Conservation (phyloP, 2,888 invertebrate species). For the Alcis repandata region DNA sequence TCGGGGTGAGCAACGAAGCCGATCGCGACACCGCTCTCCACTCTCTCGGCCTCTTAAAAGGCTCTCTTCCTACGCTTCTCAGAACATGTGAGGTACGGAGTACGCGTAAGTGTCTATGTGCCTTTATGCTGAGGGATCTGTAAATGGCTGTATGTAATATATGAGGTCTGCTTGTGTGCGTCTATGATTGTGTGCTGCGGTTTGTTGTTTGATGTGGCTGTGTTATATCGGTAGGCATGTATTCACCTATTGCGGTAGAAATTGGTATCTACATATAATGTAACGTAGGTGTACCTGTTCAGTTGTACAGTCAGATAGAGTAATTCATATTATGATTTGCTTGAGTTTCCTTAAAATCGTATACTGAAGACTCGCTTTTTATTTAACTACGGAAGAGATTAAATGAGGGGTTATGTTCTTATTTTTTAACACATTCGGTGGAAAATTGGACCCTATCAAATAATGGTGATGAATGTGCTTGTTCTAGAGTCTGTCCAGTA, state of each 20-base stretch:
- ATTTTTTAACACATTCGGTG: too few relatives aligned
- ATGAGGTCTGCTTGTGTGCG: conserved; percentile 41
- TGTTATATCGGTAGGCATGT: conserved; percentile 7
- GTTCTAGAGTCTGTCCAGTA: too few relatives aligned
- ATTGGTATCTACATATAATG: background rate
- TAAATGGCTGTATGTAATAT: conserved; percentile 61
- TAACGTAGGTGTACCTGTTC: too few relatives aligned
- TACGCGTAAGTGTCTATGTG: conserved; percentile 74
- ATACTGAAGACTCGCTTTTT: too few relatives aligned
- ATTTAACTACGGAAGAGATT: too few relatives aligned
- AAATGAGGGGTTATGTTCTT: too few relatives aligned
- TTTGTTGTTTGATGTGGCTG: conserved; percentile 32
- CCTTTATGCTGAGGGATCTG: conserved; percentile 60
- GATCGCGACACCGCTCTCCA: conserved; percentile 85
- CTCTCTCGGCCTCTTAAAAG: conserved; percentile 84
- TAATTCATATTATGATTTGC: too few relatives aligned
- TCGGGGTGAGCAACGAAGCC: conserved; percentile 86
- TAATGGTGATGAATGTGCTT: too few relatives aligned
- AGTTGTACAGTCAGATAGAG: too few relatives aligned
- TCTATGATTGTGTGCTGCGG: conserved; percentile 47
- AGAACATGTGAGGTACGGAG: conserved; percentile 62
- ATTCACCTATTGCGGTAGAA: conserved; percentile 9
- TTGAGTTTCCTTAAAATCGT: too few relatives aligned
- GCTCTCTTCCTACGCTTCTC: conserved; percentile 72
- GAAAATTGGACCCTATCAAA: too few relatives aligned